Percentiles rank a stretch among this genome's conserved stretches.
phyloP scores from a whole-genome alignment of 2,797 vertebrate genomes.

The Epinephelus malabaricus region DNA sequence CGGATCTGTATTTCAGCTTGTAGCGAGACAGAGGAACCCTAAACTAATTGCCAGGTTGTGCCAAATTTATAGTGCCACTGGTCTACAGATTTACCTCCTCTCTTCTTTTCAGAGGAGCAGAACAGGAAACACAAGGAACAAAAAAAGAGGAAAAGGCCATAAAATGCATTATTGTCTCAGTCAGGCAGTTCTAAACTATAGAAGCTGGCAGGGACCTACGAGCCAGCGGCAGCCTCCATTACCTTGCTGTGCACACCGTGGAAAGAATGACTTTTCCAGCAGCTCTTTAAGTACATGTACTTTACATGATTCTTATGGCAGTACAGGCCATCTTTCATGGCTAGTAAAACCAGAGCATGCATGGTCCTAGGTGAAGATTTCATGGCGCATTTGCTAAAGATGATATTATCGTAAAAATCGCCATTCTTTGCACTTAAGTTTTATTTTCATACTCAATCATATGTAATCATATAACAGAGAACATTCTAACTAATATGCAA shows the following conservation, averaged over 20 bases:
- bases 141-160: neutral
- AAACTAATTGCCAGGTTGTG: slow-evolving; percentile 11
- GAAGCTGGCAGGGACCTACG: slow-evolving; percentile 14
- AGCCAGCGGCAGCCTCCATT: slow-evolving; percentile 24
- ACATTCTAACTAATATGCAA: too few relatives aligned
- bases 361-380: neutral
- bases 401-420: neutral
- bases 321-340: slow-evolving; percentile 8
- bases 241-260: slow-evolving; percentile 20
- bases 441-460: too few relatives aligned
- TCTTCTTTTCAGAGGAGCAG: neutral
- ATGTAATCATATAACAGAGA: too few relatives aligned
- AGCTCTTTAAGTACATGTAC: slow-evolving; percentile 25
- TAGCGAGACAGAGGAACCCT: slow-evolving; percentile 20
- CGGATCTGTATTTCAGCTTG: slow-evolving; percentile 23
- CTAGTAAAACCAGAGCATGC: slow-evolving; percentile 7
- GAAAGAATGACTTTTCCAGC: slow-evolving; percentile 57
- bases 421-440: too few relatives aligned
- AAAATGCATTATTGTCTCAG: slow-evolving; percentile 26
- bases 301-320: neutral
- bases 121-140: neutral
- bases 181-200: slow-evolving; percentile 27
- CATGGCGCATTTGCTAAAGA: neutral
- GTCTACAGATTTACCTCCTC: slow-evolving; percentile 5
- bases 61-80: slow-evolving; percentile 7